Base-by-base conservation (phyloP, 2,888 invertebrate genomes). In the Notodonta ziczac region DNA sequence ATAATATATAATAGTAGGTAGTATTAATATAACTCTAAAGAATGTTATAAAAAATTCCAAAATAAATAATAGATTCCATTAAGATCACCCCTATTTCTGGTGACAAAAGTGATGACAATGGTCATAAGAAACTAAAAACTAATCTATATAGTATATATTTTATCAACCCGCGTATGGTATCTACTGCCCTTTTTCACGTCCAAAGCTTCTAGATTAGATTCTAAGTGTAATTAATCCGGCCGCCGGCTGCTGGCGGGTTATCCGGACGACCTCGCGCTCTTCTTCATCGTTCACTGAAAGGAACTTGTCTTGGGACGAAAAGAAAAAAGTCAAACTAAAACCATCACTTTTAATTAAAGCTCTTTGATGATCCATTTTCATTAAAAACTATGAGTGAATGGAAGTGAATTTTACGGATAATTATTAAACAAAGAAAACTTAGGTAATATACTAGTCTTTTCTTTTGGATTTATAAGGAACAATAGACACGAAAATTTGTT, bases 271-370 rank as follows among this genome's bases (percentile, higher is more conserved):
- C 32, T 5, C 12, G 5, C 32, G 50, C 50, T 50, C 7, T 16
- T 50, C 14, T 50, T 50, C 12, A 10, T 16, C 16, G 16, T 52
- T 32, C 52, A 32, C 52, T 32, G 16, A 35, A 52, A 52, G 32
- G 12, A 32, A 12, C 32, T 52, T 52, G 12, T 13, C 52, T 52
- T 13, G 0, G 10, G 13, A 7, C 24, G 9, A 32, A 32, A 5
- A 10, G 5, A 52, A 52, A 16, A 24, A 16, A 24, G 10, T 5
- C 6, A 51, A 52, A 13, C 52, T 13, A 32, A 52, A 24, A 12
- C 10, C 32, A 32, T 51, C 14, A 35, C 24, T 35, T 35, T 52
- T 52, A 52, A 52, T 52, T 52, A 52, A 52, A 52, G 12, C 32
- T 52, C 32, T 32, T 32, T 24, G 32, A 52, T 13, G 12, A 52